Base-by-base conservation (phyloP, 2,888 invertebrate genomes). In the Leptopterna dolabrata region DNA sequence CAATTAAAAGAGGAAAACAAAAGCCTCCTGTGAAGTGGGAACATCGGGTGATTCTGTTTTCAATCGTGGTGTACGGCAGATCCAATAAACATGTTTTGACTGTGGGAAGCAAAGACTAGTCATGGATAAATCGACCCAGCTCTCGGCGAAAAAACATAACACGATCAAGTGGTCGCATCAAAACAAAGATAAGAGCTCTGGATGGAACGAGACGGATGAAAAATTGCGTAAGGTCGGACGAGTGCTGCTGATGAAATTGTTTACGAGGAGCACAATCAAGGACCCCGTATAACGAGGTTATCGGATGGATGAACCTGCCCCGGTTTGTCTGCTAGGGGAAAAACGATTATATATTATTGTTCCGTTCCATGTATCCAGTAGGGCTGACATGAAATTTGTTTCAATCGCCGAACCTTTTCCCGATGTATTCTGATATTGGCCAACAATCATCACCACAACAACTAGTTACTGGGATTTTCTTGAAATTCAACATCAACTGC, bases 191-290 rank as follows among this genome's bases (percentile, higher is more conserved):
- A 76, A 76, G 41, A 63, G 76, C 24, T 55, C n/a, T 3, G 36
- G 27, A 19, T 24, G 13, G 14, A 76, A 14, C 36, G 41, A 36
- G 76, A 76, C 14, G 76, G 43, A 76, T 36, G 13, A 76, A 76
- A 76, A 76, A 76, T 76, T 76, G 19, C 43, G 43, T 76, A 76
- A 76, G 76, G 76, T 76, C 76, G 19, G 76, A 14, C 76, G 76
- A 76, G 76, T 36, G 76, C 43, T n/a, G 76, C 76, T 76, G 76
- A 76, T 76, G 76, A 76, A 76, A 76, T 30, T 76, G 76, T 76
- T 76, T 76, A 19, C 76, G 16, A 0, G 76, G 24, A 36, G 30
- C 76, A 43, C 36, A 43, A 76, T 43, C 43, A 14, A 63, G 7
- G 76, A 76, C 3, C 76, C 13, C 16, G 36, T 36, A 24, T 63